Base-by-base conservation (phyloP, 1,140 invertebrate species). In the Drosophila bifasciata region DNA sequence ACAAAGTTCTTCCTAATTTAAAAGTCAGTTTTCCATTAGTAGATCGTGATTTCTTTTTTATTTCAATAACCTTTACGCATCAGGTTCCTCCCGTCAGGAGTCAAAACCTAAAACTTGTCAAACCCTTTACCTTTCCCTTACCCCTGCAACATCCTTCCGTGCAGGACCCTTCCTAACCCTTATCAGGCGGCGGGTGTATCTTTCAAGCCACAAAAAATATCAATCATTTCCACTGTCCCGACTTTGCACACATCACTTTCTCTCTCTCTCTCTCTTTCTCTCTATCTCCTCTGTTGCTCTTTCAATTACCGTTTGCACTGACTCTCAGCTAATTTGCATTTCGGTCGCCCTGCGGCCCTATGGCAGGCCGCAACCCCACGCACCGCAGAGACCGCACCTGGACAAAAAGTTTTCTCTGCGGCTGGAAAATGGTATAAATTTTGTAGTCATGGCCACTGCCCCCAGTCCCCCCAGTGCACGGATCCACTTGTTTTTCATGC, bases 281-380 rank as follows among this genome's bases (percentile, higher is more conserved):
- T 13, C 32, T 11, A 0, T 36, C 1, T 32, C 28, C 8, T 32
- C 39, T 25, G 7, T 59, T 59, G 55, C 43, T 28, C 41, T 17
- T 58, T 53, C 41, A 67, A 55, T 75, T 75, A 76, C 45, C 36
- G 48, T 23, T 23, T 58, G 43, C 43, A 57, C 21, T 16, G 9
- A 39, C 25, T 13, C 50, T 60, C 9, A 43, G 79, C 79, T 80
- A 80, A 58, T 86, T 85, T 85, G 73, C 80, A 85, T 86, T 77
- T 74, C 17, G 46, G 59, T 52, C 63, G 72, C 80, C 81, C 72
- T 45, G 61, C 71, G 73, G 71, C 71, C 73, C 32, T 36, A 11
- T 5, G 32, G 32, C 11, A 13, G 32, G 32, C 32, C 32, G 3
- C 32, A 36, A 36, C 11, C 32, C 49, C 63, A 67, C 50, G 41